Base-by-base conservation (phyloP, 2,113 vertebrate species). In the Ophiodon elongatus region DNA sequence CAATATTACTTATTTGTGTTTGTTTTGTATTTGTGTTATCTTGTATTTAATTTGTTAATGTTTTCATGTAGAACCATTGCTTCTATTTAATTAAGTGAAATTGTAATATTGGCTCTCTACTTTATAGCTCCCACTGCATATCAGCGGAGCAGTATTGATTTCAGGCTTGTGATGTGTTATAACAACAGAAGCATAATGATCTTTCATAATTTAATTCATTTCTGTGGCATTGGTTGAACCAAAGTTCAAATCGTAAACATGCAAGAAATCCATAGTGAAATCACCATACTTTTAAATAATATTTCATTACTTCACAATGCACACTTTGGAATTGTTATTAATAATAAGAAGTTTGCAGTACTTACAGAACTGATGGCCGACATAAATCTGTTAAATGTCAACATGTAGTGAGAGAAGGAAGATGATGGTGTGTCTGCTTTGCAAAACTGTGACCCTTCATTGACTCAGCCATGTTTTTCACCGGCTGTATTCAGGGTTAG, bases 131-230 rank as follows among this genome's bases (percentile, higher is more conserved):
- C 57, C 29, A 31, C 45, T 59, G 23, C 33, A 41, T 39, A 29
- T 27, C 41, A 70, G 14, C 15, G 11, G 6, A 27, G 7, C 2
- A 56, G 9, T 59, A 27, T 23, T 1, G 15, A 62, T 66, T 39
- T 21, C 6, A 50, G 47, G 23, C 43, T 62, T 80, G 35, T 77
- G 5, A 43, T 62, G 29, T 65, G 43, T 45, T 45, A 17, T 71
- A 67, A 62, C 17, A 21, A n/a, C 47, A 73, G 35, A 29, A 84
- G 65, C 45, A 54, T 19, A n/a, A 7, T 75, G 57, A 75, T 70
- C 76, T 70, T 75, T 79, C 23, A 50, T 31, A 54, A 57, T 25
- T 77, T 8, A 57, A 57, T 65, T 57, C 23, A 6, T 35, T 25
- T 27, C 35, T 43, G 7, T 63, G 9, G 8, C 13, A 25, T 39